Conservation (phyloP, 2,113 vertebrate species). For the Oreochromis aureus region DNA sequence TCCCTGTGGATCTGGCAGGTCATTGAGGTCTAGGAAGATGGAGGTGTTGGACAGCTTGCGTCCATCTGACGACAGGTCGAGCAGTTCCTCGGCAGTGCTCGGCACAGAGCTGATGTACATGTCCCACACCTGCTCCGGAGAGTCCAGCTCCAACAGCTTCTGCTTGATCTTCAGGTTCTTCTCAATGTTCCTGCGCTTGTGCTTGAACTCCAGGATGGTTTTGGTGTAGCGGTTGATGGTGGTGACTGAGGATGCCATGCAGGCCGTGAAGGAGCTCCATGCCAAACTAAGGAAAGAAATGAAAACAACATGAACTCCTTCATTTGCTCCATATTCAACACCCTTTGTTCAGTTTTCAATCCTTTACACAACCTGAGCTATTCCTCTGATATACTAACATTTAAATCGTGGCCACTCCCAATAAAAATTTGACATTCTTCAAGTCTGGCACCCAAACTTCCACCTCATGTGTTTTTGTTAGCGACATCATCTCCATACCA, state of each 20-base stretch:
- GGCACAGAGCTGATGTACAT: constrained; percentile 84
- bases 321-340: neutral
- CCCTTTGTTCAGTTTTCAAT: rapidly evolving
- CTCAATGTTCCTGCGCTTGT: constrained; percentile 82
- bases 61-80: constrained; percentile 68
- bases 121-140: constrained; percentile 81
- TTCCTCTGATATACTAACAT: neutral
- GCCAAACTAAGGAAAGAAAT: constrained; percentile 75
- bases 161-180: constrained; percentile 83
- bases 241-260: constrained; percentile 85
- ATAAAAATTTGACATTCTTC: neutral
- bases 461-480: no score
- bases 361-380: neutral
- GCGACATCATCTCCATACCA: no score
- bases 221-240: constrained; percentile 87
- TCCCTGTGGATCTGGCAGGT: constrained; percentile 51
- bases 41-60: constrained; percentile 73
- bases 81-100: constrained; percentile 72
- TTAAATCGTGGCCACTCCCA: rapidly evolving
- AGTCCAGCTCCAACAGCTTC: constrained; percentile 74
- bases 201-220: constrained; percentile 85
- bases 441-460: rapidly evolving
- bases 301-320: neutral
- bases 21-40: constrained; percentile 73
- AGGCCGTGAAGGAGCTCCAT: constrained; percentile 89